phyloP scores from a whole-genome alignment of 2,797 vertebrate genomes.

The Trematomus bernacchii region DNA sequence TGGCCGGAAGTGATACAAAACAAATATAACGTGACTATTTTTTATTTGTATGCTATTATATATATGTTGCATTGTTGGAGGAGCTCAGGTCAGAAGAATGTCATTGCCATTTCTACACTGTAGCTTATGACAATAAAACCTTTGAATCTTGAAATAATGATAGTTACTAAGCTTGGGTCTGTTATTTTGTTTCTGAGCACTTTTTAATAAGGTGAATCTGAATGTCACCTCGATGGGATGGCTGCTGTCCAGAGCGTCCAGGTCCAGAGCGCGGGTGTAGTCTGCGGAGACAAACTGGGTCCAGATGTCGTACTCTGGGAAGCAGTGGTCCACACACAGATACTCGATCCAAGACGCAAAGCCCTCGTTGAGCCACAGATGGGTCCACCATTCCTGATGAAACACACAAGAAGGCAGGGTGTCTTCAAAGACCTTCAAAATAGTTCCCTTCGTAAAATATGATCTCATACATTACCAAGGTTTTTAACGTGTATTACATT shows the following conservation, averaged over 20 bases:
- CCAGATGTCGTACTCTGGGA: conserved; percentile 99
- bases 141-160: too few species aligned
- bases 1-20: too few species aligned
- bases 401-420: neutral
- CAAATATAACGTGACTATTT: too few species aligned
- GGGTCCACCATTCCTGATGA: conserved; percentile 98
- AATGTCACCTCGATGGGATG: conserved; percentile 95
- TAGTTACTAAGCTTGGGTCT: too few species aligned
- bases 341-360: conserved; percentile 99
- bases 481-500: neutral
- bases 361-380: conserved; percentile 98
- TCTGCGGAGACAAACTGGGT: conserved; percentile 99
- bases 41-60: too few species aligned
- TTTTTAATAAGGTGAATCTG: neutral
- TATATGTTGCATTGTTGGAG: too few species aligned
- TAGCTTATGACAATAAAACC: too few species aligned
- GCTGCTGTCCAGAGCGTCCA: conserved; percentile 98
- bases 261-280: conserved; percentile 96
- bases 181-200: too few species aligned
- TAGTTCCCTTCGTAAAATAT: neutral
- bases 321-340: conserved; percentile 98
- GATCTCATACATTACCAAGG: too few species aligned
- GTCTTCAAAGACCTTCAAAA: neutral
- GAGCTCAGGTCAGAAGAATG: too few species aligned
- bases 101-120: too few species aligned